Evolutionary conservation across 2,888 invertebrate genomes (phyloP), one percentile per base, ranked within the genome.

Genomic region (Drosophila yooni): DNA sequence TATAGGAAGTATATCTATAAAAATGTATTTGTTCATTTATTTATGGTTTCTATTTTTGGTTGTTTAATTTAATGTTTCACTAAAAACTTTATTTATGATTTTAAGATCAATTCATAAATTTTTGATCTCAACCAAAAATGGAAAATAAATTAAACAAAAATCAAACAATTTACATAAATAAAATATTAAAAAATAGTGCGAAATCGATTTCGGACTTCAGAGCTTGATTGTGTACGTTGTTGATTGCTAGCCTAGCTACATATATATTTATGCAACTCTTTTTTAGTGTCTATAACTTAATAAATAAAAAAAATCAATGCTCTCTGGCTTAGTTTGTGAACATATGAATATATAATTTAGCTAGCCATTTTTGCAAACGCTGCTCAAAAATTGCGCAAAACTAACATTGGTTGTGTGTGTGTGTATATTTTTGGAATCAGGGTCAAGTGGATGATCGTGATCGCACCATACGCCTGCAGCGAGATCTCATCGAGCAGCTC

Each of bases 381-480:
- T 78, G 58, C 65, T 70, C 71, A 60, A 57, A 36, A 76, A 52
- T 0, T 58, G 59, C 46, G 48, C n/a, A 25, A 38, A 69, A 73
- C 81, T 72, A 77, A 77, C 70, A 74, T 54, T 66, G 11, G 38
- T 21, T 21, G 43, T 43, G n/a, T 40, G 40, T 43, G 25, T 54
- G 33, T 70, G 7, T 64, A 25, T 61, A 1, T 50, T 5, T 56
- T 38, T 48, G n/a, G 50, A 50, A 70, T 36, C 93, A 96, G 94
- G 95, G 97, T 89, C 97, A 98, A 94, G 94, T 97, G 90, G 97
- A 98, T 92, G 97, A 98, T 93, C 96, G 96, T 91, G 97, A 98
- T 92, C 95, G 96, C 81, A 95, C 96, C 91, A 97, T 98, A 93
- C 95, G 96, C 91, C 94, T 96, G 91, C 94, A 98, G 92, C 97